Base-by-base conservation (phyloP, 92 coral and sea anemone genomes). In the Plumapathes pennacea region DNA sequence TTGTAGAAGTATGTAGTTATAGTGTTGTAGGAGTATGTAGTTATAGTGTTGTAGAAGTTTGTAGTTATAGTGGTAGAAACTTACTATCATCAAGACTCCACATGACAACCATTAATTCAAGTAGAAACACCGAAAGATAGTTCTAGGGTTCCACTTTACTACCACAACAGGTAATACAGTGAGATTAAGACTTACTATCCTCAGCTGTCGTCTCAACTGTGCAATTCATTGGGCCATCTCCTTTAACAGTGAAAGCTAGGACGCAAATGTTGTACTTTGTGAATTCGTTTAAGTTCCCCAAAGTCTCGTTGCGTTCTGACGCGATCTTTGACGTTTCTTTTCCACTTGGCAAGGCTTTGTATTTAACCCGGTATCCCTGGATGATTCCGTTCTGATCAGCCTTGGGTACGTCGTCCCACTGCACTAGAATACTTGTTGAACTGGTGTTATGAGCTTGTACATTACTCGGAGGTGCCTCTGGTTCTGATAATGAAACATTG, bases 181-280 rank as follows among this genome's bases (percentile, higher is more conserved):
- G n/a, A n/a, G n/a, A n/a, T n/a, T n/a, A n/a, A n/a, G n/a, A n/a
- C n/a, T n/a, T n/a, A n/a, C n/a, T n/a, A n/a, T n/a, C n/a, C n/a
- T n/a, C n/a, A n/a, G n/a, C n/a, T n/a, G n/a, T n/a, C n/a, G n/a
- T n/a, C n/a, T n/a, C n/a, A n/a, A n/a, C n/a, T n/a, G n/a, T n/a
- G n/a, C n/a, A n/a, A n/a, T n/a, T n/a, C n/a, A n/a, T n/a, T n/a
- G 74, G 74, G 23, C 89, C 89, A 50, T 42, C 55, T 38, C 89
- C 89, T 29, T 69, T 82, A 23, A 50, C 60, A 4, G 83, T 82
- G 30, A 53, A 76, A 8, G 89, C 89, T 28, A 70, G 37, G 37
- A 83, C 84, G 51, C 71, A 69, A 13, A 83, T 60, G 34, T 42
- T 28, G 43, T 83, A 83, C 4, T 59, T 37, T 17, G 78, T 70